Evolutionary conservation across 1,140 invertebrate genomes (phyloP).

Genomic region (Hirudo medicinalis): DNA sequence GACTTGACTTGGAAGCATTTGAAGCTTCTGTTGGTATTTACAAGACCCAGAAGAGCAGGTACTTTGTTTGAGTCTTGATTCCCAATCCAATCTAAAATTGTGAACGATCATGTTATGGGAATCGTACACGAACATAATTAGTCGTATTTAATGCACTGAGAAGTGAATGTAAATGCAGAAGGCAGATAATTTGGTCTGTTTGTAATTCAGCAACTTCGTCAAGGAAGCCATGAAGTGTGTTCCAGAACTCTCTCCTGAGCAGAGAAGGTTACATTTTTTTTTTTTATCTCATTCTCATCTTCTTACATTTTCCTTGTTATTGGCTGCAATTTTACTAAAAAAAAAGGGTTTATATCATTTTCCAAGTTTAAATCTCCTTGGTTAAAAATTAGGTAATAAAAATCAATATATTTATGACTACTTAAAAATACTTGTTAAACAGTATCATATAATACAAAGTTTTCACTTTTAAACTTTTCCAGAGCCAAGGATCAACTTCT

Average conservation of each 20-base stretch:
- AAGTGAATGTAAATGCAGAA: neutral
- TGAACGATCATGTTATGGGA: no score
- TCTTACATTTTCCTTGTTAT: neutral
- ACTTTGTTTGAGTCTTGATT: conserved; percentile 10
- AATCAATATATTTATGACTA: no score
- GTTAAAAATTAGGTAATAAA: no score
- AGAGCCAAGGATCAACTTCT: neutral
- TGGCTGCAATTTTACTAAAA: no score
- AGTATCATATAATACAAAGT: no score
- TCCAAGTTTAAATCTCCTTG: no score
- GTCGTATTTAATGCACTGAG: no score
- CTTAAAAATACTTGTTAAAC: no score
- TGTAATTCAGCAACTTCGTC: conserved; percentile 31
- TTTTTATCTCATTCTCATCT: conserved; percentile 24
- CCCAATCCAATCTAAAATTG: no score
- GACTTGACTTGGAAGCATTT: conserved; percentile 32
- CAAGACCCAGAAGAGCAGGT: conserved; percentile 28
- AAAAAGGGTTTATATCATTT: no score
- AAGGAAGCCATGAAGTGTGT: conserved; percentile 33
- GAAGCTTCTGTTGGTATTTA: conserved; percentile 34
- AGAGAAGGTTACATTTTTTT: conserved; percentile 29
- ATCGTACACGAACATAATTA: no score
- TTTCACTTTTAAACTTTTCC: neutral
- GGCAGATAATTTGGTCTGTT: conserved; percentile 1
- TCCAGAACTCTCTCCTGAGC: conserved; percentile 22